Conservation (phyloP, 64 coral and sea anemone species). For the Porites australiensis region DNA sequence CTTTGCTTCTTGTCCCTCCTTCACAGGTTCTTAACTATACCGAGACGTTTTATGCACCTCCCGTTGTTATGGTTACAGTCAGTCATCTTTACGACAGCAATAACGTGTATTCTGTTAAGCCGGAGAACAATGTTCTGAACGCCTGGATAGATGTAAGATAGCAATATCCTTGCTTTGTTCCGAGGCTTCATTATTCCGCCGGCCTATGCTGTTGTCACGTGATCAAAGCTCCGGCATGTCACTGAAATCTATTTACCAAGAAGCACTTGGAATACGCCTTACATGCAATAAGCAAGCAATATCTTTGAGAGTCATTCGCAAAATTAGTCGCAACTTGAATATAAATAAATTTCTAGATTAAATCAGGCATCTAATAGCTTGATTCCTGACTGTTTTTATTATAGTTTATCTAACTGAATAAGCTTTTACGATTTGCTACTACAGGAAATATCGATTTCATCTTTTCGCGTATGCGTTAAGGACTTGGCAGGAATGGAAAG, state of each 20-base stretch:
- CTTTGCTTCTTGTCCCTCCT: background rate
- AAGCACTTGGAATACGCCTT: too few relatives aligned
- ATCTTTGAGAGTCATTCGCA: background rate
- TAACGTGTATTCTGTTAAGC: constrained; percentile 51
- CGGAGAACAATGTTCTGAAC: constrained; percentile 54
- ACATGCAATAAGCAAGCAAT: too few relatives aligned
- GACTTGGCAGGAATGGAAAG: constrained; percentile 31
- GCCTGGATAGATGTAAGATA: constrained; percentile 60
- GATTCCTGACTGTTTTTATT: too few relatives aligned
- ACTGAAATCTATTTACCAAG: too few relatives aligned
- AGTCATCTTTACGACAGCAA: constrained; percentile 60
- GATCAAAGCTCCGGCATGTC: too few relatives aligned
- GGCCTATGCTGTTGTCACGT: too few relatives aligned
- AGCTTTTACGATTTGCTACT: background rate
- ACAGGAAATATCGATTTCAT: constrained; percentile 54
- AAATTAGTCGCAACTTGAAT: background rate
- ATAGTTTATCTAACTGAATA: too few relatives aligned
- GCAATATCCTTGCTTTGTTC: too few relatives aligned
- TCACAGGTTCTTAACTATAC: constrained; percentile 42
- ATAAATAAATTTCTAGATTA: too few relatives aligned
- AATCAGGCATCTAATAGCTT: background rate
- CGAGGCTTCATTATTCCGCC: too few relatives aligned
- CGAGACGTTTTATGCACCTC: constrained; percentile 50
- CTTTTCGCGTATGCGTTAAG: constrained; percentile 57
- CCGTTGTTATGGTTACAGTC: constrained; percentile 62